Base-by-base conservation (phyloP, 2,888 invertebrate genomes). In the Chydorus sphaericus region DNA sequence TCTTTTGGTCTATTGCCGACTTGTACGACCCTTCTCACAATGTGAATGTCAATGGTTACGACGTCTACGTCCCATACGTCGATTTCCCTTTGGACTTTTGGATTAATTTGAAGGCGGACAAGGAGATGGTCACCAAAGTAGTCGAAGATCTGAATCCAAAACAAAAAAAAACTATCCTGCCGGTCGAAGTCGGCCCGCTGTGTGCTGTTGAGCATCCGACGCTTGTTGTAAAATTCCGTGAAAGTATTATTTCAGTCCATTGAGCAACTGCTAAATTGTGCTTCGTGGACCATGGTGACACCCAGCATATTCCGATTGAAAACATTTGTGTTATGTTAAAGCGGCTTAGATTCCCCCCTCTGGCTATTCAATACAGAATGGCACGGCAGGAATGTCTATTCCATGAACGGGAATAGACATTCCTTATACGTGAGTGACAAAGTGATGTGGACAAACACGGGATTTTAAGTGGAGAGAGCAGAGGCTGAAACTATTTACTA, bases 281-380 rank as follows among this genome's bases (percentile, higher is more conserved):
- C 6, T 56, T 56, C 29, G 38, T 56, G 7, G 56, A 56, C 29
- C 51, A 56, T 16, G 56, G 56, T 2, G 44, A 56, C 30, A n/a
- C 8, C n/a, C 51, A 56, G 37, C 26, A 18, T 7, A 33, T 48
- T n/a, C 26, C 49, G 1, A 7, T 23, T 10, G 20, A 11, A 3
- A 10, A 20, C 2, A 44, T 44, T 10, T n/a, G n/a, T n/a, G n/a
- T n/a, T n/a, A n/a, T n/a, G n/a, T n/a, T n/a, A n/a, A n/a, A n/a
- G n/a, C n/a, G n/a, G n/a, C n/a, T n/a, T n/a, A n/a, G n/a, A n/a
- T n/a, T n/a, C n/a, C n/a, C n/a, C n/a, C n/a, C n/a, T n/a, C n/a
- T n/a, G n/a, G n/a, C n/a, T n/a, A n/a, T n/a, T n/a, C n/a, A n/a
- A n/a, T n/a, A n/a, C n/a, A n/a, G n/a, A n/a, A n/a, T n/a, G n/a